Conservation (phyloP, 2,113 vertebrate genomes). For the Turnix velox region DNA sequence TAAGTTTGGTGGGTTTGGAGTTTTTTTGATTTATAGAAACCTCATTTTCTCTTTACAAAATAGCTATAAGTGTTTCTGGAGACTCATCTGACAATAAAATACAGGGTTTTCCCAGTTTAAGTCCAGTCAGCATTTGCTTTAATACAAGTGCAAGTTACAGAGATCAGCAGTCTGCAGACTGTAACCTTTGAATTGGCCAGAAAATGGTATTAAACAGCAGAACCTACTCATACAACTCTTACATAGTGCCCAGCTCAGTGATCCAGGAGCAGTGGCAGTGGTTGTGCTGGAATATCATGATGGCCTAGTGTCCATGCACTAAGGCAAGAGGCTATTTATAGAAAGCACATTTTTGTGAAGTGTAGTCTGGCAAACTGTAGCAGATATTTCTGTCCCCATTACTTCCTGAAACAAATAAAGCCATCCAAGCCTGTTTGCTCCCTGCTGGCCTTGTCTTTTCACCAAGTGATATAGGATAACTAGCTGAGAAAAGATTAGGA, state of each 20-base stretch:
- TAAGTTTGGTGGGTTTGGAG: neutral
- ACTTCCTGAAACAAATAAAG: neutral
- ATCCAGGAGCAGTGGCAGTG: neutral
- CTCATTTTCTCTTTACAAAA: neutral
- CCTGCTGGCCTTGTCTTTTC: neutral
- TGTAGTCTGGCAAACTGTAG: neutral
- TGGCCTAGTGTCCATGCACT: neutral
- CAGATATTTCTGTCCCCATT: neutral
- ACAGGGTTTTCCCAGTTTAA: neutral
- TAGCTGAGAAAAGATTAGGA: neutral
- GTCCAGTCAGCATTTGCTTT: slow-evolving; percentile 21
- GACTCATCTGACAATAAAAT: neutral
- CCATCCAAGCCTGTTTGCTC: neutral
- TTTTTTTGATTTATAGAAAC: neutral
- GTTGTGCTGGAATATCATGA: neutral
- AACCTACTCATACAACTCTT: neutral
- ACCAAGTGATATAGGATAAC: neutral
- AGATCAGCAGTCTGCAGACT: slow-evolving; percentile 19
- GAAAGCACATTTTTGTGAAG: neutral
- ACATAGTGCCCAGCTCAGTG: neutral
- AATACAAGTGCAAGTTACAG: neutral
- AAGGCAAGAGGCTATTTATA: neutral
- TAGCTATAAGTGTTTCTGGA: neutral
- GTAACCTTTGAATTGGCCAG: neutral
- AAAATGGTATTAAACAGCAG: neutral